These are phyloP conservation scores for Drosophila melanogaster DNA, from an alignment of 1,140 invertebrate genomes.

Conservation along the genomic window DNA sequence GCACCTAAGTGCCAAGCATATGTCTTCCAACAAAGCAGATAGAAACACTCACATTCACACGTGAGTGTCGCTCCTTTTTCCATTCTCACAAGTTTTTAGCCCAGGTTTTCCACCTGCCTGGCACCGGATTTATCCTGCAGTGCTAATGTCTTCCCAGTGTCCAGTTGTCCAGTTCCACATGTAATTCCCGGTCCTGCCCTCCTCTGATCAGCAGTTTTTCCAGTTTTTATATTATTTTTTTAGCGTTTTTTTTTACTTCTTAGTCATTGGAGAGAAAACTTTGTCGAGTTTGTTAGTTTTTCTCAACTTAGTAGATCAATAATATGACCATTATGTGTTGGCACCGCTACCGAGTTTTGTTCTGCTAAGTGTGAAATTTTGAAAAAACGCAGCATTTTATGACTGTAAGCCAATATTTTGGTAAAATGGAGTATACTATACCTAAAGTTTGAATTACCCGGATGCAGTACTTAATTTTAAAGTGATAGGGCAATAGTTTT, in stretches of 20 bases:
- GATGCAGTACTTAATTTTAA: background rate
- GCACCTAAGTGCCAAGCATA: constrained; percentile 72
- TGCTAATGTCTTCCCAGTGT: constrained; percentile 39
- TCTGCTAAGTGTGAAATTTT: too few relatives aligned
- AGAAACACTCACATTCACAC: constrained; percentile 35
- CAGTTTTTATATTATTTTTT: constrained; percentile 31
- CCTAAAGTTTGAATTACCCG: background rate
- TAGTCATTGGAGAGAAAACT: constrained; percentile 26
- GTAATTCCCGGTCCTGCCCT: constrained; percentile 7
- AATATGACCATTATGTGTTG: constrained; percentile 10
- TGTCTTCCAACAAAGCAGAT: constrained; percentile 62
- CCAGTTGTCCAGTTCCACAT: constrained; percentile 25
- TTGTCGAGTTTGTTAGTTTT: constrained; percentile 29
- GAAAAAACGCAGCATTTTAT: too few relatives aligned
- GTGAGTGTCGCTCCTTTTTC: constrained; percentile 37
- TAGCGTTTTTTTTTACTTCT: constrained; percentile 20
- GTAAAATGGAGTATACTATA: too few relatives aligned
- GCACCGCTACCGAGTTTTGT: background rate
- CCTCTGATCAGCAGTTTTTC: constrained; percentile 5
- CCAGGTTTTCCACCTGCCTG: constrained; percentile 26
- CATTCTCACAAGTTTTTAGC: constrained; percentile 40
- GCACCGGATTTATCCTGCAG: constrained; percentile 38
- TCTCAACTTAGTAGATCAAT: constrained; percentile 26
- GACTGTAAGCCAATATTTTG: too few relatives aligned
- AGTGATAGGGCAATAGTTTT: background rate